Evolutionary conservation across 2,888 invertebrate genomes (phyloP), one percentile per base, ranked within the genome.

Genomic region (Drosophila imparisetae): DNA sequence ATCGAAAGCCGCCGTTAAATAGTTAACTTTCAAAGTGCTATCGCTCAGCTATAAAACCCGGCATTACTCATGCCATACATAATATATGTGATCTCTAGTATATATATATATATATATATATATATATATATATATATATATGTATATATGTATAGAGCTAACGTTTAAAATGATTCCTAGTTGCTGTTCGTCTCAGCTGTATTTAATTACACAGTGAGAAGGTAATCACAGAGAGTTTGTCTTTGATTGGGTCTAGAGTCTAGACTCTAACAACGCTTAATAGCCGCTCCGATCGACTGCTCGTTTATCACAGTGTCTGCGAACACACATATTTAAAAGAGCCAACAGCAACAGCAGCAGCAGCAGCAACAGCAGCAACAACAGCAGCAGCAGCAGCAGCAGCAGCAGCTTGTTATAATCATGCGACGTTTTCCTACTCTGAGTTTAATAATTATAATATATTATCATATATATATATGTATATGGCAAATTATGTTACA

Each of bases 151-250:
- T 24, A 42, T 21, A 27, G 18, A 54, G 42, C 49, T 49, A 34
- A 13, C 40, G 32, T 52, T 40, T 49, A 40, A 63, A 63, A 34
- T 65, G 63, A 65, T 63, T 65, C 49, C 49, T 24, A 40, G 34
- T 18, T 45, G 7, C 11, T 21, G 32, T 45, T 15, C 11, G n/a
- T n/a, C 24, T 34, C n/a, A 32, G 5, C 5, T 59, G 6, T 40
- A 18, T 18, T 29, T 66, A 63, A 63, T 63, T 2, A 27, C 34
- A 52, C 13, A 42, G 21, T 5, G 4, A 21, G 32, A 1, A 11
- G 13, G 27, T 66, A 48, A 66, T 54, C 32, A 66, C n/a, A 66
- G 48, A 54, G 53, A 50, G 53, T 66, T 24, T 24, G 45, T 45
- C 45, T 45, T 45, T 45, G 45, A 45, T 49, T 67, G 63, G 63